Base-by-base conservation (phyloP, 2,888 invertebrate genomes). In the Stictocephala bisonia region DNA sequence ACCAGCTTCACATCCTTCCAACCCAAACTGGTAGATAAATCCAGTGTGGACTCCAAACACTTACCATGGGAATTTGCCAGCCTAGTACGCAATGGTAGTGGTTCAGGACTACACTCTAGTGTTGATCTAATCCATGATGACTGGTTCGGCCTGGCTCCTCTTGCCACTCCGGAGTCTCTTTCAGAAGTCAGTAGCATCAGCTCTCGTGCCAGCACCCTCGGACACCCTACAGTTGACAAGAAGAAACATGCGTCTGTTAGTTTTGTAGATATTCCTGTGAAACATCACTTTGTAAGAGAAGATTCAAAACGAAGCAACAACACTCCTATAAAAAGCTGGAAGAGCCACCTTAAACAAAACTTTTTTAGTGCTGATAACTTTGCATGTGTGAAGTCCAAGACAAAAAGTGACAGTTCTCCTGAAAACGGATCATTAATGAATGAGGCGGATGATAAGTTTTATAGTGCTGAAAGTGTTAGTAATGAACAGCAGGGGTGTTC, bases 111-210 rank as follows among this genome's bases (percentile, higher is more conserved):
- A n/a, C 79, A 79, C 27, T 67, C 73, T 58, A 84, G 84, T 76
- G 82, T 87, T 1, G 88, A 88, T 78, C 81, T 88, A 26, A 85
- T 88, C 50, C 87, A 88, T 78, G 90, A 90, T 78, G 90, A 90
- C 79, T 90, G 90, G 89, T 86, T 88, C 76, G 89, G 90, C 0
- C 84, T 90, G 74, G 94, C 94, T 0, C 94, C 94, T 0, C 82
- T 94, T 22, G 94, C 94, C 9, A 93, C 93, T 67, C 93, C 94
- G 0, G 94, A 94, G 82, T 93, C 92, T 0, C 83, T 94, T 13
- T 93, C 93, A 0, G 93, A 93, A 82, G 88, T 92, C n/a, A 93
- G 93, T 1, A 92, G 92, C 81, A 88, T 92, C 70, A 90, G 90
- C 79, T 92, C 93, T 7, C 64, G 75, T 40, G 67, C 73, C 11